Base-by-base conservation (phyloP, 2,113 vertebrate species). In the Sakesphorus luctuosus region DNA sequence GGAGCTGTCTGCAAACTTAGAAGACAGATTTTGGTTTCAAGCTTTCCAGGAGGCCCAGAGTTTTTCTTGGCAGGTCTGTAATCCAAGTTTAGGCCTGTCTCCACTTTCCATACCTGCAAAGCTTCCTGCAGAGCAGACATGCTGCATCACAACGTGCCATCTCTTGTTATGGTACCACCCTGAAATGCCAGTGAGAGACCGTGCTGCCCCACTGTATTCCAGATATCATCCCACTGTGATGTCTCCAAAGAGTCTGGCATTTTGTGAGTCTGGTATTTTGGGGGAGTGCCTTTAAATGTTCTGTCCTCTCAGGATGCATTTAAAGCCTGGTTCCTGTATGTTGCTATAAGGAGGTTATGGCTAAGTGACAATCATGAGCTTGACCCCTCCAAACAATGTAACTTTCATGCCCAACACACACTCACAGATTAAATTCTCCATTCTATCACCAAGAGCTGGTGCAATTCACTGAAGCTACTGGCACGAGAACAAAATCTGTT, bases 1-100 rank as follows among this genome's bases (percentile, higher is more conserved):
- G 72, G 52, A 95, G 38, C 63, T 77, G 43, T 78, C 47, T 90
- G 82, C 76, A 88, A 95, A 90, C 56, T 84, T 31, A 40, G 36
- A 85, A 80, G 79, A 79, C 18, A 76, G 75, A 91, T 71, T 94
- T 90, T 59, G 56, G 53, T 81, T 96, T 96, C 83, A 78, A 46
- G 53, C 58, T 53, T 92, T 72, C 61, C 85, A 81, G 85, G 23
- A 96, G 29, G 56, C 75, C 55, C 25, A 24, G 36, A 52, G 61
- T 76, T 89, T 93, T 88, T 91, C 79, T 90, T 92, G 79, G 79
- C 76, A 90, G 66, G n/a, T 63, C 47, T 78, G 31, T 72, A 90
- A 92, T 61, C 52, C 36, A 53, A 92, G 61, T 90, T 93, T 84
- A 86, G 69, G 73, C 68, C 73, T 95, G 73, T 35, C 28, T 52